Percentiles rank a stretch among this genome's conserved stretches.
phyloP scores from a whole-genome alignment of 2,888 invertebrate species.

The Leuctra nigra region DNA sequence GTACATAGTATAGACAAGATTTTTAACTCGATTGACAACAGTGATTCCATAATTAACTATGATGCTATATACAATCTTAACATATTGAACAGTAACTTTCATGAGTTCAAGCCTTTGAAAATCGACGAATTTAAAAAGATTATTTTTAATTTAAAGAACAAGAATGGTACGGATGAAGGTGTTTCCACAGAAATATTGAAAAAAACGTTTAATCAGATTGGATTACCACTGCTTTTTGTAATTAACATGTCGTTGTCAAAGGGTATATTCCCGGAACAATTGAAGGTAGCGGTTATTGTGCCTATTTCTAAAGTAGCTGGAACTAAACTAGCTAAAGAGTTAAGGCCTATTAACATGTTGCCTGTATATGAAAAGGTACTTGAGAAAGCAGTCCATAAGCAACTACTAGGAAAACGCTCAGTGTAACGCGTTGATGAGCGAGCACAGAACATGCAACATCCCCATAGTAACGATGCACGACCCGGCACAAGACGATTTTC shows the following conservation, averaged over 20 bases:
- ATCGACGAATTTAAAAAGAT: background rate
- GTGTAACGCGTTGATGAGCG: too few species aligned
- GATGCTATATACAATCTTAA: too few species aligned
- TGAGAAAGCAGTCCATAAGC: background rate
- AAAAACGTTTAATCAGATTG: background rate
- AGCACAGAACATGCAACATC: too few species aligned
- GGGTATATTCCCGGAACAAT: background rate
- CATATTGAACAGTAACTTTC: background rate
- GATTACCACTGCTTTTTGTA: background rate
- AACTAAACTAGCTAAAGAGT: background rate
- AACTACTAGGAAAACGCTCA: too few species aligned
- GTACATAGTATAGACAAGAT: background rate
- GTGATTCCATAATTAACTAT: too few species aligned
- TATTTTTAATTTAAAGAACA: background rate
- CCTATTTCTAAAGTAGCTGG: background rate
- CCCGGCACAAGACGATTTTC: too few species aligned
- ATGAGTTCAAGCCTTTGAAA: background rate
- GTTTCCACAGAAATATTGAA: background rate
- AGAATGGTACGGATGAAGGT: background rate
- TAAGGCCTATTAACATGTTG: slow-evolving; percentile 5
- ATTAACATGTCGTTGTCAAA: slow-evolving; percentile 2
- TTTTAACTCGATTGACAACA: background rate
- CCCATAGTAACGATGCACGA: too few species aligned
- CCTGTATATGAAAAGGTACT: slow-evolving; percentile 1
- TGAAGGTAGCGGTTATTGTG: background rate